Evolutionary conservation across 37 sponge, comb jelly and placozoan genomes (phyloP).

Genomic region (Haliclona indistincta): DNA sequence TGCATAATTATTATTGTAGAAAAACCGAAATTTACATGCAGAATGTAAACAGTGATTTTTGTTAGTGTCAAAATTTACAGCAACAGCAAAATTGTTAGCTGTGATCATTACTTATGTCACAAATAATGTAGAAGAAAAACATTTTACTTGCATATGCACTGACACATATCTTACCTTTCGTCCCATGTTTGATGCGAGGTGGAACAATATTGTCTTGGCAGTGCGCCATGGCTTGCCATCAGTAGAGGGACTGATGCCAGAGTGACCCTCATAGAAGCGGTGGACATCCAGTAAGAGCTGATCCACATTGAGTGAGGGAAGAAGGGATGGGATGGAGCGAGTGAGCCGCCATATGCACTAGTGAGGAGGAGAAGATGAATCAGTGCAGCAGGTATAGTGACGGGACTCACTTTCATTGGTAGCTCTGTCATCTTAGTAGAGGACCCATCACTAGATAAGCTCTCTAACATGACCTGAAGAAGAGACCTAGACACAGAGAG

Average conservation of each 20-base stretch:
- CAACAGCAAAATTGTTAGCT: too few species aligned
- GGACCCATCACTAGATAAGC: slow-evolving; percentile 52
- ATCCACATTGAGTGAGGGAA: slow-evolving; percentile 50
- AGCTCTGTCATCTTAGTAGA: slow-evolving; percentile 61
- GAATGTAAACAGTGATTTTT: too few species aligned
- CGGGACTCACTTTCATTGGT: slow-evolving; percentile 66
- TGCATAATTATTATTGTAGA: too few species aligned
- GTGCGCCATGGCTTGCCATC: slow-evolving; percentile 82
- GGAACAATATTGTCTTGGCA: slow-evolving; percentile 86
- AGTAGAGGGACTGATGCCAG: neutral
- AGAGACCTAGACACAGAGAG: too few species aligned
- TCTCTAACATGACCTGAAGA: slow-evolving; percentile 60
- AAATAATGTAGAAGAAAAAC: too few species aligned
- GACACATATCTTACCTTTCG: too few species aligned
- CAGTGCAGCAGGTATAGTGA: neutral
- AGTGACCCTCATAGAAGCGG: slow-evolving; percentile 54
- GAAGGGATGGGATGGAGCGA: slow-evolving; percentile 24
- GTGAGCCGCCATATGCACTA: slow-evolving; percentile 88
- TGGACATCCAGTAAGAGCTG: slow-evolving; percentile 69
- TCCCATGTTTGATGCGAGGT: slow-evolving; percentile 57
- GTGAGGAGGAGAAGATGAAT: neutral
- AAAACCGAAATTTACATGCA: too few species aligned
- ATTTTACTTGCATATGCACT: too few species aligned
- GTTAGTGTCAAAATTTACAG: too few species aligned
- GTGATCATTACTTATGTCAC: too few species aligned